Conservation (phyloP, 2,797 vertebrate genomes). For the Rhinatrema bivittatum region DNA sequence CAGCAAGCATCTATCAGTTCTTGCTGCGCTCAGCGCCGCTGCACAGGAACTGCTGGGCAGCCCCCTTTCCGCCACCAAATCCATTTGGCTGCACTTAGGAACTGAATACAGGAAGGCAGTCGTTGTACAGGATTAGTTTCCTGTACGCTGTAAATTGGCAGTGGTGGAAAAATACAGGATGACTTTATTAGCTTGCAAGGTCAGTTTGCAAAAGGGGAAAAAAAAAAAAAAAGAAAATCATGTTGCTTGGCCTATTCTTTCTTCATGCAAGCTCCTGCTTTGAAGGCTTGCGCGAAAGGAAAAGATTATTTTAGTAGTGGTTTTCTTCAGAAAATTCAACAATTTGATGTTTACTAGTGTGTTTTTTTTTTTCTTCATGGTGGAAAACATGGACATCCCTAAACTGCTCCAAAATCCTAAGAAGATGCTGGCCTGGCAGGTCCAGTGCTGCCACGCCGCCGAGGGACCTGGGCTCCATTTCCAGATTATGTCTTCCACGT, state of each 20-base stretch:
- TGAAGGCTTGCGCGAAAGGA: background rate
- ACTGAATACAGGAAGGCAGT: slow-evolving; percentile 67
- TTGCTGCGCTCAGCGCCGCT: slow-evolving; percentile 67
- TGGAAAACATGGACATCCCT: no score
- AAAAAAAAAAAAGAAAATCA: slow-evolving; percentile 43
- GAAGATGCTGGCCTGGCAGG: no score
- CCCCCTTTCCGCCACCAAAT: slow-evolving; percentile 49
- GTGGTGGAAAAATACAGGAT: slow-evolving; percentile 58
- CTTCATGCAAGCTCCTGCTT: slow-evolving; percentile 8
- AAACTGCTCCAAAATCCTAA: no score
- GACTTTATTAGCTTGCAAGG: slow-evolving; percentile 60
- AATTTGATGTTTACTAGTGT: no score
- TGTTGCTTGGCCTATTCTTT: slow-evolving; percentile 13
- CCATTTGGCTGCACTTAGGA: slow-evolving; percentile 66
- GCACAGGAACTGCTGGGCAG: slow-evolving; percentile 47
- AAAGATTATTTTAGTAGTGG: background rate
- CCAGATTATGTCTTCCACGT: no score
- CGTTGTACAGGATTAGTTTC: slow-evolving; percentile 69
- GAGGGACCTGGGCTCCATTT: no score
- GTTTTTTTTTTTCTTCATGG: no score
- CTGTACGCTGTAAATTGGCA: slow-evolving; percentile 62
- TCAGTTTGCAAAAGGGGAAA: no score
- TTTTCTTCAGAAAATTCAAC: no score
- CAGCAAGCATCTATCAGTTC: slow-evolving; percentile 36
- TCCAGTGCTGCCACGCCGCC: no score